Base-by-base conservation (phyloP, 1,140 invertebrate genomes). In the Drosophila yakuba region DNA sequence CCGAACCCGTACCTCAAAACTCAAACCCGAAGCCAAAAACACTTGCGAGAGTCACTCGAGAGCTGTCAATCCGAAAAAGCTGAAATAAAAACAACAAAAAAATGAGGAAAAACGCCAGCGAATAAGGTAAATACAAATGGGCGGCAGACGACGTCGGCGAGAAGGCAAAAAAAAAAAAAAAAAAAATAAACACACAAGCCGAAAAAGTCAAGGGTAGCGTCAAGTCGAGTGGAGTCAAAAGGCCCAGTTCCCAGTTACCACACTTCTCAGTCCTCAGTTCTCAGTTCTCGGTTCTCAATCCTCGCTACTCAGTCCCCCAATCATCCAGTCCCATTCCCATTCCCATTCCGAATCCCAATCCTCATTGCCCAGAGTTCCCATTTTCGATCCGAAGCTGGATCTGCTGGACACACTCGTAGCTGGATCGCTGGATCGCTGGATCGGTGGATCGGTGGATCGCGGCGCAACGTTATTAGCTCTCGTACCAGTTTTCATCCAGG, bases 21-120 rank as follows among this genome's bases (percentile, higher is more conserved):
- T 32, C 79, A 43, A 43, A 43, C 41, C 41, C 15, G 20, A 45
- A 45, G n/a, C 41, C 41, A 45, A 45, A 78, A 84, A 81, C 81
- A 78, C 82, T 86, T 85, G 78, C 78, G 44, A 78, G 66, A 82
- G 63, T 47, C 82, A 78, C 82, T 85, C 61, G 43, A 52, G 64
- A 86, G 60, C 76, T 86, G 82, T 85, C 82, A 85, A 86, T 86
- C 81, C 73, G 54, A 64, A 39, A 39, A 39, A 39, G 38, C 38
- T 52, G 52, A 51, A 14, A 6, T 10, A 28, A 23, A 48, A 59
- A 72, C 36, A 7, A 32, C 8, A 10, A 32, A 10, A 32, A 32
- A 32, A 32, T 10, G 8, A 8, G 32, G 32, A 48, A 14, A 48
- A 59, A 66, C 39, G 48, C 39, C 48, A 23, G 35, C 51, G 43